These are phyloP conservation scores for Sebastes cheni DNA, from an alignment of 2,797 vertebrate species.

Conservation along the genomic window DNA sequence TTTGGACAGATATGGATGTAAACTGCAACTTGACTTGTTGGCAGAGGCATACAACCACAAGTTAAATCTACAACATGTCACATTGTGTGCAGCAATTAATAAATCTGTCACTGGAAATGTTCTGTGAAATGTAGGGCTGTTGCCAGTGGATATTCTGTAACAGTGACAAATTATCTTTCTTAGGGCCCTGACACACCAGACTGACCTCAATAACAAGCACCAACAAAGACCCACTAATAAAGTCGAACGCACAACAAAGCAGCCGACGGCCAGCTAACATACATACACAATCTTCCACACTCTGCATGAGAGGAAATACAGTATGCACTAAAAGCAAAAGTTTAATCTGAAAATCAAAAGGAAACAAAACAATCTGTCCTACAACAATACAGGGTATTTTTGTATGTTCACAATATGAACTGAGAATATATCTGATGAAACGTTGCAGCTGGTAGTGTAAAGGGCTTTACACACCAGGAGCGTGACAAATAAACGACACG, in stretches of 20 bases:
- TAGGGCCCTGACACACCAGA: neutral
- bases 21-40: no score
- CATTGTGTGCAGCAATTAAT: slow-evolving; percentile 33
- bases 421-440: neutral
- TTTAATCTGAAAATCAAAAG: neutral
- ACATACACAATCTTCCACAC: neutral
- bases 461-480: no score
- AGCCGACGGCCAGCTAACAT: neutral
- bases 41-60: no score
- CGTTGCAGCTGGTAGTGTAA: neutral
- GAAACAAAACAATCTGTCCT: neutral
- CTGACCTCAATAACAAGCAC: slow-evolving; percentile 10
- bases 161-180: slow-evolving; percentile 7
- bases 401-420: neutral
- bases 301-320: neutral
- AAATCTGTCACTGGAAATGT: slow-evolving; percentile 32
- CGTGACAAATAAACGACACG: fast-evolving
- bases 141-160: slow-evolving; percentile 9
- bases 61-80: slow-evolving; percentile 36
- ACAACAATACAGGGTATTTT: neutral
- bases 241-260: neutral
- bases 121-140: slow-evolving; percentile 17
- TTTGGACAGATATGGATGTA: no score
- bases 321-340: neutral
- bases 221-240: neutral